Evolutionary conservation across 2,888 invertebrate species (phyloP), one percentile per base, ranked within the genome.

Genomic region (Gortyna flavago): DNA sequence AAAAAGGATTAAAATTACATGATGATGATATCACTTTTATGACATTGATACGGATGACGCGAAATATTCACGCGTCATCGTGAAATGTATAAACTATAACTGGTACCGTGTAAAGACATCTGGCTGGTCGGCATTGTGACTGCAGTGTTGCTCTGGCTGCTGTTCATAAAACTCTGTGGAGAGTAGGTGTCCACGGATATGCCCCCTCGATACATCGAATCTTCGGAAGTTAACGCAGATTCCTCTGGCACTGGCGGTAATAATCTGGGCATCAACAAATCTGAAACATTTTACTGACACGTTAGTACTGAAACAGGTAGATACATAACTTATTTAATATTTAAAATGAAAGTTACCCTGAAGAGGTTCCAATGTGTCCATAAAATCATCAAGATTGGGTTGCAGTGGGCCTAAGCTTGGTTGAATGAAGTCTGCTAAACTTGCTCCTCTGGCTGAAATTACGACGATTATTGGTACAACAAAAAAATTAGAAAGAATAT

Each of bases 381-480:
- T 99, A 95, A 99, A 99, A 95, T 99, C 99, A 93, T 99, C 99
- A 91, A 99, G 97, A 96, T 99, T 99, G 85, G 99, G 99, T 95
- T 99, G 99, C 81, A 99, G 97, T 75, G 99, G 99, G 62, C 99
- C 98, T 91, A 99, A 97, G 93, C 99, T 99, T 73, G 99, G 99
- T 96, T 99, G 99, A 94, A 99, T 99, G 93, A 99, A 99, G 96
- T 99, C 99, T 70, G 99, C 99, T 92, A 98, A 97, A 91, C 98
- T 98, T 75, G 99, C 98, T 87, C 98, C 98, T 93, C 98, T 97
- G 72, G 98, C 98, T 98, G 94, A 95, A 97, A 16, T 68, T 35
- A 25, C 1, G 21, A 25, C 1, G 21, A 9, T 68, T n/a, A 44
- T 61, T 1, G 18, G 8, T 35, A 48, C 9, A 3, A 48, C 9